Base-by-base conservation (phyloP, 2,113 vertebrate species). In the Pterocles orientalis region DNA sequence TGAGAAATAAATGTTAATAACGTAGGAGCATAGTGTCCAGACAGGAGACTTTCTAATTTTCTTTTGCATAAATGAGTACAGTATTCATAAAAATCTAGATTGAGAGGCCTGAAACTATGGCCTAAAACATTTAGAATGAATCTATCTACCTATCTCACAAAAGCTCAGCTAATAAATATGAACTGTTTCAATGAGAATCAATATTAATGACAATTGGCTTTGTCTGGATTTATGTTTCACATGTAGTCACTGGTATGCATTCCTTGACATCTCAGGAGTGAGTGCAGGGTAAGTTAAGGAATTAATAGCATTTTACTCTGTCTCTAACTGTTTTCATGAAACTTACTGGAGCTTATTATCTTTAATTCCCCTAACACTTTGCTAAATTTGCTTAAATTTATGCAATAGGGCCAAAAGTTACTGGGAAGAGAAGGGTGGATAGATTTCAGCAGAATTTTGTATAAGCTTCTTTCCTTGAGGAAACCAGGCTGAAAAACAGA, bases 1-100 rank as follows among this genome's bases (percentile, higher is more conserved):
- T 71, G 56, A 81, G 65, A 93, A 93, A 86, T 81, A n/a, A 6
- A 73, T 94, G 88, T 90, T 88, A 78, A 56, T 57, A 87, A n/a
- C 10, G 0, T 33, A 64, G 29, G 7, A 86, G 39, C 26, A 62
- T 24, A 83, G 24, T 71, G 60, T 88, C 77, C 90, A 94, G 82
- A 93, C 34, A 82, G 68, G 25, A 86, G 17, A 82, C 8, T 83
- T 95, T 73, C 47, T 70, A 62, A 95, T 93, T 95, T 92, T 82
- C 53, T 92, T 92, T 90, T 93, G 17, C 61, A 84, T 86, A 90
- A 90, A 78, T 90, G 21, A 88, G 28, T 79, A 64, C 19, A 69
- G 8, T 53, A 71, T 82, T 92, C 57, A 92, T 84, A 86, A 92
- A 95, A 93, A 82, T 86, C 41, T 88, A 80, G 28, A 82, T 29